Evolutionary conservation across 37 sponge, comb jelly and placozoan species (phyloP), one percentile per base, ranked within the genome.

Genomic region (Halisarca cf. caerulea): DNA sequence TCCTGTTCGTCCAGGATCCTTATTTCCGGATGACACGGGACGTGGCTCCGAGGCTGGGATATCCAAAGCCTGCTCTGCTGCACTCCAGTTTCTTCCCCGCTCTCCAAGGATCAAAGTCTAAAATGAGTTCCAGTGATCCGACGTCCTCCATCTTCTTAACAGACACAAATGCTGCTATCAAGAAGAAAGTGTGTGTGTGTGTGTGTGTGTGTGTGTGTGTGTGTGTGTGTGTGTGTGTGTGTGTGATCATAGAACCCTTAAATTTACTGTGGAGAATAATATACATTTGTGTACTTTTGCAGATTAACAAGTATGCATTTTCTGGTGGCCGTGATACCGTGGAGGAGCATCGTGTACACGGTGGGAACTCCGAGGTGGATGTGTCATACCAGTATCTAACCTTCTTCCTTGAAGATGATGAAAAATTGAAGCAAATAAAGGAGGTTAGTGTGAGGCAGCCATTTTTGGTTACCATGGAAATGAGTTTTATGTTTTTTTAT

Each of bases 11-110:
- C 32, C 42, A 99, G 97, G 99, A 99, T 62, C 99, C 99, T 4
- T 99, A 97, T 71, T 99, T 99, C 72, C 90, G 99, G 7, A 97
- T 99, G 96, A 99, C 99, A 4, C 85, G 99, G 15, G 99, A 99
- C 81, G 97, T 99, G 11, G 99, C 99, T 24, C 99, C 97, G 25
- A 83, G 99, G 7, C 94, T 99, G 59, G 97, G 96, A 39, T 95
- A 88, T 81, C 88, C 28, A 62, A 99, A 99, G 81, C 99, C 99
- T 53, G 95, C 96, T 6, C 87, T 97, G 2, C 88, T 99, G 51
- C 97, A 99, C 72, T 99, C 99, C 43, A 88, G 88, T 28, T 99
- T 99, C 91, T 95, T 99, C 82, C 97, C 97, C 3, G 99, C 97
- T 17, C 94, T 99, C 14, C 97, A 99, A 86, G 99, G 99, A 33